Conservation (phyloP, 2,888 invertebrate species). For the Tenthredo distinguenda region DNA sequence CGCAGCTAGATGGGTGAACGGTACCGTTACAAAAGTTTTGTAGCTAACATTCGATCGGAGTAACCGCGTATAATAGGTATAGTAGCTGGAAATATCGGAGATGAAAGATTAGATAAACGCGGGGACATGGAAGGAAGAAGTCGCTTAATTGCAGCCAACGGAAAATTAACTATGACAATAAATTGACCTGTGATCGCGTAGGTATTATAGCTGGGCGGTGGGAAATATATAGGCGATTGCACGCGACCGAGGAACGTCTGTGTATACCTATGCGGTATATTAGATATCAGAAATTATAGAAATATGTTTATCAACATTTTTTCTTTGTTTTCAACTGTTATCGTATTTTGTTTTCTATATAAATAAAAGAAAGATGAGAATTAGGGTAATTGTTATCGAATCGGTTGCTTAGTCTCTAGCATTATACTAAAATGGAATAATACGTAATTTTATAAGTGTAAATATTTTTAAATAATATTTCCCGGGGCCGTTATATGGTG, state of each 20-base stretch:
- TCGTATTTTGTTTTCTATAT: too few species aligned
- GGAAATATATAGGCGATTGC: background rate
- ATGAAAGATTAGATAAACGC: slow-evolving; percentile 41
- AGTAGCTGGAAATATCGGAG: slow-evolving; percentile 15
- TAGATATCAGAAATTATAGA: too few species aligned
- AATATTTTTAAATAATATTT: slow-evolving; percentile 25
- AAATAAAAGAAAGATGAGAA: too few species aligned
- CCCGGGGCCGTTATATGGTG: background rate
- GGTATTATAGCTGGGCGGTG: background rate
- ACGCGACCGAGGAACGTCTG: slow-evolving; percentile 7
- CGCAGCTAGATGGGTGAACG: background rate
- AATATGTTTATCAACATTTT: background rate
- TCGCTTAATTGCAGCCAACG: slow-evolving; percentile 44
- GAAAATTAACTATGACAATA: slow-evolving; percentile 45
- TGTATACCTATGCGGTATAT: background rate
- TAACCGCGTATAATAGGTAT: background rate
- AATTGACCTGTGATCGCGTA: slow-evolving; percentile 27
- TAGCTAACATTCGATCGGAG: slow-evolving; percentile 21
- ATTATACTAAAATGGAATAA: background rate
- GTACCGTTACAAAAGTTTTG: slow-evolving; percentile 11
- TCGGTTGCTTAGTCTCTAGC: too few species aligned
- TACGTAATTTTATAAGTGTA: background rate
- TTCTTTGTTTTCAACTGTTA: too few species aligned
- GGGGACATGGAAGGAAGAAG: slow-evolving; percentile 42
- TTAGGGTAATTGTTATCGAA: too few species aligned